These are phyloP conservation scores for Chrysolophus pictus DNA, from an alignment of 2,797 vertebrate genomes.

Conservation along the genomic window DNA sequence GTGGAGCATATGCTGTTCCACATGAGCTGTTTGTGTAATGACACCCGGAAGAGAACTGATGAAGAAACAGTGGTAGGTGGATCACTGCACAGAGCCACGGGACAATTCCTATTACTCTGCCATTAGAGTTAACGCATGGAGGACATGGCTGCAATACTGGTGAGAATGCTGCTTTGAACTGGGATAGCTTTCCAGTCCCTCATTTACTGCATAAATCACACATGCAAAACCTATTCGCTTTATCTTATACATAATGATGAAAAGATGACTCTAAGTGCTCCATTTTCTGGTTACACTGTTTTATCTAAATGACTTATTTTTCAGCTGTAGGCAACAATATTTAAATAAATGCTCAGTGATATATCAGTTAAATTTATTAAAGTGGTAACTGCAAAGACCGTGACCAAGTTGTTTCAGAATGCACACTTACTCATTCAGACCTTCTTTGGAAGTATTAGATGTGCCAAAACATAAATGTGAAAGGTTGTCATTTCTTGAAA, in stretches of 20 bases:
- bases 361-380: background rate
- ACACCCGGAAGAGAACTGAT: background rate
- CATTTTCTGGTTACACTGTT: background rate
- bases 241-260: background rate
- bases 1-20: background rate
- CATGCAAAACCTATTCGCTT: background rate
- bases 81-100: background rate
- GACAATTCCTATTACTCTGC: background rate
- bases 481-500: background rate
- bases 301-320: background rate
- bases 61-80: background rate
- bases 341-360: background rate
- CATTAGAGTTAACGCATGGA: too few relatives aligned
- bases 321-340: background rate
- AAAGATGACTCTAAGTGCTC: background rate
- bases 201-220: background rate
- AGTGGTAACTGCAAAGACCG: background rate
- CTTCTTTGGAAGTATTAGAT: background rate
- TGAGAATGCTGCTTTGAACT: background rate
- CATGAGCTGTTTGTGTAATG: background rate
- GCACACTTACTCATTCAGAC: background rate
- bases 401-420: background rate
- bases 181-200: background rate
- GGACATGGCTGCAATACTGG: background rate
- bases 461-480: background rate